phyloP scores from a whole-genome alignment of 2,888 invertebrate species.

The Torymus auratus region DNA sequence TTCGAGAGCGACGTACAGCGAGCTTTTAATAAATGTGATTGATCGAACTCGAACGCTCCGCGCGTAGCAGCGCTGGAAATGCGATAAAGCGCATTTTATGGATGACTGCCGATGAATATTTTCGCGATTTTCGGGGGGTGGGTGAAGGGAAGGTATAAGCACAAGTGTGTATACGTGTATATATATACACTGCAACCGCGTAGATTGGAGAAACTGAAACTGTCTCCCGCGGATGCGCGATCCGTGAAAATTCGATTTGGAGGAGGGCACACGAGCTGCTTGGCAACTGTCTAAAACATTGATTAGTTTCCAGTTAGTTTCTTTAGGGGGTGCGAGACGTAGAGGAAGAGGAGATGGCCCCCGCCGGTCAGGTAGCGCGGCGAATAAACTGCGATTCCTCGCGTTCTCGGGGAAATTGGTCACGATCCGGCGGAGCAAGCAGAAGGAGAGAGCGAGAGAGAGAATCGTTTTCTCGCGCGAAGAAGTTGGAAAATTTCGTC shows the following conservation, averaged over 20 bases:
- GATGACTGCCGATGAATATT: neutral
- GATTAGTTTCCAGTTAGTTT: slow-evolving; percentile 28
- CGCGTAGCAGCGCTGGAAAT: no score
- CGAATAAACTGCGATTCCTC: neutral
- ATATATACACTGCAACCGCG: no score
- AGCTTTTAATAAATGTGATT: no score
- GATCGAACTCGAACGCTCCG: no score
- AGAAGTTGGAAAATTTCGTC: neutral
- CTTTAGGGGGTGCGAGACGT: neutral
- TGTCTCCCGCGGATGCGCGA: neutral
- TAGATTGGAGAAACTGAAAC: no score
- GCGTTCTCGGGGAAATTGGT: neutral
- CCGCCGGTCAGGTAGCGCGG: neutral
- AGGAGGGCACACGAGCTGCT: neutral
- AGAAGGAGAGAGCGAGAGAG: neutral
- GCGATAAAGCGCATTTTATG: neutral
- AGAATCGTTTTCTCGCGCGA: neutral
- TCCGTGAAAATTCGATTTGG: slow-evolving; percentile 36
- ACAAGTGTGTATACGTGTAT: no score
- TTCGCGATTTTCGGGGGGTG: neutral
- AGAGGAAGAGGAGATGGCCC: no score
- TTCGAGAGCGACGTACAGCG: neutral
- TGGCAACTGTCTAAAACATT: slow-evolving; percentile 19
- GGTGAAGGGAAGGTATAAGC: no score
- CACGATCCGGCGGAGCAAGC: neutral